A percentile compares a stretch with the other conserved stretches of the same genome.
Conservation (phyloP, 2,113 vertebrate species). For the Alaudala cheleensis region DNA sequence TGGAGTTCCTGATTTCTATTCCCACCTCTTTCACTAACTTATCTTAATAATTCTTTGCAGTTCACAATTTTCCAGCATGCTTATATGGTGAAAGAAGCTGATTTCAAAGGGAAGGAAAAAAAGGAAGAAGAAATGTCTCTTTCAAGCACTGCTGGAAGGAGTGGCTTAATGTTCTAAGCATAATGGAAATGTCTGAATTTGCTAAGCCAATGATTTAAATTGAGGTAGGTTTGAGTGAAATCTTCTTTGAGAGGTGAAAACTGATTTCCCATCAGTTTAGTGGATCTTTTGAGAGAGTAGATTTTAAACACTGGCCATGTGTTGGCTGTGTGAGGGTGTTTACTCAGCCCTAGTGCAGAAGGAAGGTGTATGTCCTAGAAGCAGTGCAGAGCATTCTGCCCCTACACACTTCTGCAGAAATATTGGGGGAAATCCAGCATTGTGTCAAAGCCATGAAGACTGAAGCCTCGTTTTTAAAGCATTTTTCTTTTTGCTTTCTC, state of each 20-base stretch:
- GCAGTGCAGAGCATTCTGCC: not conserved
- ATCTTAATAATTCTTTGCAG: slow-evolving; percentile 14
- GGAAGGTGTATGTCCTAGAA: not conserved
- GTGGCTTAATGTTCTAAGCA: not conserved
- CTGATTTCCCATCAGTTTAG: not conserved
- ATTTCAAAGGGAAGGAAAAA: not conserved
- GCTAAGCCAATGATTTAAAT: not conserved
- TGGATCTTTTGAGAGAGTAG: not conserved
- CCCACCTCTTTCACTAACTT: not conserved
- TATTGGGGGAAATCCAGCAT: not conserved
- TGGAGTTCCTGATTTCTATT: not conserved
- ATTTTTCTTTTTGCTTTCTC: not conserved
- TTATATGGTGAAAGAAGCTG: not conserved
- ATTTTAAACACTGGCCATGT: not conserved
- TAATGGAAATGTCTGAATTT: not conserved
- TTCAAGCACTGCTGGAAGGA: not conserved
- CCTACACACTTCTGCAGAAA: not conserved
- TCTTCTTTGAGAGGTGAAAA: not conserved
- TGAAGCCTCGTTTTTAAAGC: not conserved
- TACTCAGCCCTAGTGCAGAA: not conserved
- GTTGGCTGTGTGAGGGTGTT: not conserved
- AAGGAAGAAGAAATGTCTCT: not conserved
- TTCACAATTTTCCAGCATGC: not conserved
- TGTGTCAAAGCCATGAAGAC: not conserved
- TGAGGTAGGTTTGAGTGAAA: not conserved